These are phyloP conservation scores for Grallaria varia DNA, from an alignment of 2,113 vertebrate species.

Conservation along the genomic window DNA sequence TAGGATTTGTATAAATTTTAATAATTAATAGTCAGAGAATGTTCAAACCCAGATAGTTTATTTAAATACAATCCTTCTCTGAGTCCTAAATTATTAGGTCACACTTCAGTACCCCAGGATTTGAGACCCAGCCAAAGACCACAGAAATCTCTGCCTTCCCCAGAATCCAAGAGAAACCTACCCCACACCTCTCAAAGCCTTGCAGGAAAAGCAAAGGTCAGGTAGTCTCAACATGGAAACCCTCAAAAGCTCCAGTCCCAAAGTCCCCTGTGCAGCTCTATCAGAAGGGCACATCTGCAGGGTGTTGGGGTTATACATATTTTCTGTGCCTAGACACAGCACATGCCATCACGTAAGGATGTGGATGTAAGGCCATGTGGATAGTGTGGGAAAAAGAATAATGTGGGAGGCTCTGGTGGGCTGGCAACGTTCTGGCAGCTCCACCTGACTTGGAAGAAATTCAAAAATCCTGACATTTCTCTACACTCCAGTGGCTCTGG, in stretches of 20 bases:
- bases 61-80: conserved; percentile 45
- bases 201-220: background rate
- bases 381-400: background rate
- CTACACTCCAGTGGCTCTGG: background rate
- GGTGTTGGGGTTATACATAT: background rate
- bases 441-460: background rate
- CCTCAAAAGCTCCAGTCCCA: background rate
- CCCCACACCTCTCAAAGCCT: background rate
- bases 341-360: background rate
- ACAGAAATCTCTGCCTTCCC: conserved; percentile 33
- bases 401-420: background rate
- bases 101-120: conserved; percentile 48
- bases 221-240: background rate
- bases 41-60: conserved; percentile 47
- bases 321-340: background rate
- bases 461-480: background rate
- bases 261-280: background rate
- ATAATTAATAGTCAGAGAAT: conserved; percentile 44
- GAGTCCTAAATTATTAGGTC: conserved; percentile 47
- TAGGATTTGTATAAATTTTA: conserved; percentile 44
- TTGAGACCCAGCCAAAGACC: conserved; percentile 57
- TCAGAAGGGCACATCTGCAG: background rate
- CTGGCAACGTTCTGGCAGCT: background rate
- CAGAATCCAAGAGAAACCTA: conserved; percentile 12
- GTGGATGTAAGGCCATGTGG: background rate